phyloP scores from a whole-genome alignment of 2,113 vertebrate species.

The Tyto alba region DNA sequence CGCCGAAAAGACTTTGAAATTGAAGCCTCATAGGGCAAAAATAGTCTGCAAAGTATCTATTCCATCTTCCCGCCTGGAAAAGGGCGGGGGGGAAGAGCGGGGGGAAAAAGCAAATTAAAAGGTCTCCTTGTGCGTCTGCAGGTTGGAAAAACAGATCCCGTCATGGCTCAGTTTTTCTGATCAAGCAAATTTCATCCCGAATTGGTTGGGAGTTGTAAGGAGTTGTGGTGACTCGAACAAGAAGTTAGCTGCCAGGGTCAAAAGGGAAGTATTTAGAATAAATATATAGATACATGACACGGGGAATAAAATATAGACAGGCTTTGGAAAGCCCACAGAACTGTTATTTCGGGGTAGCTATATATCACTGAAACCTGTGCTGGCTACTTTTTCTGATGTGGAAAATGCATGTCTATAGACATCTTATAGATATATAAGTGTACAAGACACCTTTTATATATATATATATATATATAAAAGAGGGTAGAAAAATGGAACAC shows the following conservation, averaged over 20 bases:
- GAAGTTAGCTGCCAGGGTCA: background rate
- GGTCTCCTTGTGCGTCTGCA: background rate
- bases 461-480: background rate
- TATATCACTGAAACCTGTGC: background rate
- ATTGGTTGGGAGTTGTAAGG: background rate
- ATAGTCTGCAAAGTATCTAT: no score
- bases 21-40: background rate
- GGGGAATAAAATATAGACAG: background rate
- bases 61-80: background rate
- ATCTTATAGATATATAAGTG: fast-evolving
- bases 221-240: background rate
- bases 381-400: background rate
- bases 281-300: background rate
- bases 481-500: background rate
- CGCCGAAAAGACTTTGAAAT: background rate
- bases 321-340: background rate
- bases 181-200: background rate
- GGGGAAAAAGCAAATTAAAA: background rate
- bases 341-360: background rate
- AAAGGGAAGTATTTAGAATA: background rate
- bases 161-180: background rate
- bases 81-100: fast-evolving
- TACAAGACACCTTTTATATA: background rate
- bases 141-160: background rate
- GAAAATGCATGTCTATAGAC: background rate